Percentiles rank a stretch among this genome's conserved stretches.
Evolutionary conservation across 2,113 vertebrate genomes (phyloP).

Genomic region (Columba livia): DNA sequence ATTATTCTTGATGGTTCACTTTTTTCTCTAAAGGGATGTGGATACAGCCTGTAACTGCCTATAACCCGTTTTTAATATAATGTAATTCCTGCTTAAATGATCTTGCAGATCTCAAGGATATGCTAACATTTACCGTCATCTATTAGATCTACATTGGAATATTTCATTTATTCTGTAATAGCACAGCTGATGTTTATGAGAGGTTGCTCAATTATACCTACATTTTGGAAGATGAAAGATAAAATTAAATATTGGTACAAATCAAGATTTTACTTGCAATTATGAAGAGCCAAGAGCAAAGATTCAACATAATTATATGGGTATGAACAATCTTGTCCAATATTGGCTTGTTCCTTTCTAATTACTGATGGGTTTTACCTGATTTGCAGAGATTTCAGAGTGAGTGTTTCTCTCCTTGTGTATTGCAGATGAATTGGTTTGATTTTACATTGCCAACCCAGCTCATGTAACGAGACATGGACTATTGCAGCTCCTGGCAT

Average conservation of each 20-base stretch:
- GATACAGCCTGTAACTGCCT: not conserved
- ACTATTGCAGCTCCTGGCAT: not conserved
- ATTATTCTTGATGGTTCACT: not conserved
- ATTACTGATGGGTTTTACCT: not conserved
- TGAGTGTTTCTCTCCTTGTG: not conserved
- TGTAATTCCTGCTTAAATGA: not conserved
- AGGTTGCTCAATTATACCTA: conserved; percentile 3
- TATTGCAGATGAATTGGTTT: not conserved
- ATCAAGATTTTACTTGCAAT: not conserved
- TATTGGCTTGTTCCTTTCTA: not conserved
- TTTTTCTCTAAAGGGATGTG: not conserved
- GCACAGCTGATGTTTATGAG: not conserved
- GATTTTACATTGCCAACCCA: not conserved
- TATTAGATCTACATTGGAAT: not conserved
- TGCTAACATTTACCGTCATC: not conserved
- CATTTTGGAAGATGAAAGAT: not conserved
- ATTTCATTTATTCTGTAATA: not conserved
- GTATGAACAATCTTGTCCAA: not conserved
- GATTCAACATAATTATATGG: not conserved
- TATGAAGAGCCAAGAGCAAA: not conserved
- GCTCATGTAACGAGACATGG: not conserved
- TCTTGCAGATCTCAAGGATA: not conserved
- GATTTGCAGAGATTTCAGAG: not conserved
- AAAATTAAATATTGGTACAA: conserved; percentile 20
- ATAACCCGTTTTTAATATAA: not conserved